Base-by-base conservation (phyloP, 2,113 vertebrate species). In the Elaphurus davidianus region DNA sequence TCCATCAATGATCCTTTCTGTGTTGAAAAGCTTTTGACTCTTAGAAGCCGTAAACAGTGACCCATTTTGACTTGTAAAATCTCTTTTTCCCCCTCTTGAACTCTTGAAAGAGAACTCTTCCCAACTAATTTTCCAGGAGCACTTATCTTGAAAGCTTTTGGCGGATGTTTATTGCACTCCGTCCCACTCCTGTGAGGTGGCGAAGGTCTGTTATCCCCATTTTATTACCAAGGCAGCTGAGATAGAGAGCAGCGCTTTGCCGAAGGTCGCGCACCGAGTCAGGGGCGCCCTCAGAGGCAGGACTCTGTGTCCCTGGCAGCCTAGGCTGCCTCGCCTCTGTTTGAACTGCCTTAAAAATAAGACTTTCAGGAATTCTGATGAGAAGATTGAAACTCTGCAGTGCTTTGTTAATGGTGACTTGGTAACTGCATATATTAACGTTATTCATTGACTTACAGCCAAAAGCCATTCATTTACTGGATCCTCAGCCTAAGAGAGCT, bases 141-240 rank as follows among this genome's bases (percentile, higher is more conserved):
- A 25, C 33, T 78, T 55, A 79, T 43, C 83, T 52, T 30, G 78
- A 97, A 81, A 87, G 50, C n/a, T 19, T 40, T 62, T 33, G 50
- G 19, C 9, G 7, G 93, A 83, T 28, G n/a, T 74, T 71, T 82
- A 78, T 93, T 8, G 7, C 36, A 2, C 81, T 21, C 27, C 0
- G 3, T 16, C n/a, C 91, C 25, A 87, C 62, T 60, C 59, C 55
- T 7, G 1, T 14, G 67, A 87, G 43, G 71, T 28, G 83, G 50
- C 57, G 4, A 7, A 55, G 33, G 74, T 71, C 60, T 88, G 54
- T 12, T 47, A 67, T 33, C 33, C 97, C 87, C 95, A 52, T 55
- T 95, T 97, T 85, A 98, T 62, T 50, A 92, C 74, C 21, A 10
- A 57, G 83, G 90, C 90, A 93, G 67, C 95, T n/a, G 59, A 95